Evolutionary conservation across 92 coral and sea anemone species (phyloP).

Genomic region (Zoanthus sansibaricus): DNA sequence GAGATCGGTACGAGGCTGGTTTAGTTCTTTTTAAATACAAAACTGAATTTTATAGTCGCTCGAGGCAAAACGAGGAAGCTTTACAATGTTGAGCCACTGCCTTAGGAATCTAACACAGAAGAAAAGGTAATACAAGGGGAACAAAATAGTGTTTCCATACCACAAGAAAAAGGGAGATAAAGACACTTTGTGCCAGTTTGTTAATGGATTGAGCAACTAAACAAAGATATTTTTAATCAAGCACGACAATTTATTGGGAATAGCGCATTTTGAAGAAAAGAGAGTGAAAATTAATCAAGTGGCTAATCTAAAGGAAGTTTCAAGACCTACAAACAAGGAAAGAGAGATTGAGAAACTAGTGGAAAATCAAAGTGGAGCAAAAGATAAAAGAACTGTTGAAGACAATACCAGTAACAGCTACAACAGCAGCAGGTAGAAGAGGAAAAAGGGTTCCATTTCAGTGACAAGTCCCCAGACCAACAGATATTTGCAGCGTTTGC

Average conservation of each 20-base stretch:
- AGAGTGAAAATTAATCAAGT: conserved; percentile 44
- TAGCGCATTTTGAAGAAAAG: conserved; percentile 26
- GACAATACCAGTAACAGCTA: conserved; percentile 22
- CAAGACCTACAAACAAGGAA: not conserved
- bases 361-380: conserved; percentile 27
- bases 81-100: not conserved
- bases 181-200: conserved; percentile 64
- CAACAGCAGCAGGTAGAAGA: conserved; percentile 58
- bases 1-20: not conserved
- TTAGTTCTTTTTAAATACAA: not conserved
- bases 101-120: not conserved
- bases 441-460: conserved; percentile 41
- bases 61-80: not conserved
- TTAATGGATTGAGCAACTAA: conserved; percentile 49
- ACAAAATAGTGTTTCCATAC: conserved; percentile 51
- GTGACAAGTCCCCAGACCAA: conserved; percentile 30
- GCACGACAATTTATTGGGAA: conserved; percentile 52
- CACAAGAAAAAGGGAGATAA: conserved; percentile 50
- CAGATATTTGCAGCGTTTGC: conserved; percentile 30
- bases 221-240: conserved; percentile 52
- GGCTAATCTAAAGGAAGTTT: not conserved
- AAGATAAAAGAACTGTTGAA: conserved; percentile 32
- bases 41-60: not conserved
- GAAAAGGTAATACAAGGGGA: not conserved
- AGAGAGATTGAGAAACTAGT: not conserved